Evolutionary conservation across 2,888 invertebrate genomes (phyloP), one percentile per base, ranked within the genome.

Genomic region (Helleia helle): DNA sequence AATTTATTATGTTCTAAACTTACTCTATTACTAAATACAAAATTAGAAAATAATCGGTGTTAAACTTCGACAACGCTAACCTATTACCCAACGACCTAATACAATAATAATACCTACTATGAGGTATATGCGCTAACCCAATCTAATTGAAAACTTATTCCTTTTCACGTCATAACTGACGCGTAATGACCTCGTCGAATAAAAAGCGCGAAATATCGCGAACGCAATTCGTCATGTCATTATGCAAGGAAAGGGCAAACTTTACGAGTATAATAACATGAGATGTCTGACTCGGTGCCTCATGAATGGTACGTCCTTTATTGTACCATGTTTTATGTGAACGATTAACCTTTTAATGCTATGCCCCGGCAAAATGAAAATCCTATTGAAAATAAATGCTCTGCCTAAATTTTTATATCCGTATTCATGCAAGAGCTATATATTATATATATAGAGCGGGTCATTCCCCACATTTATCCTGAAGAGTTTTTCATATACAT

Each of bases 241-340:
- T 84, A 83, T 83, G 81, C 83, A 83, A 71, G 79, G 74, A 76
- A 81, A 83, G 79, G 80, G 79, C 81, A 70, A 75, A 76, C 73
- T 83, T 84, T 81, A 84, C 79, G 83, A 76, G 72, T 73, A 79
- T 80, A 80, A 83, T 83, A 83, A 81, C 81, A 75, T 54, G 79
- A 84, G 81, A 83, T 80, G 74, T 80, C 75, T 76, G 80, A 74
- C 71, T 75, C 67, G 66, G 67, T 60, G 72, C 63, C 70, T 71
- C 70, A 62, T 73, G 79, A 80, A 80, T 74, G 68, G 71, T 65
- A 70, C 62, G 71, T 71, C 75, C 80, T 77, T 79, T 79, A 83
- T 81, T 81, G 79, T 80, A 61, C 71, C 68, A 65, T 75, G 75
- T 76, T 81, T 81, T 80, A 83, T 83, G 77, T 58, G 70, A 79